Base-by-base conservation (phyloP, 2,888 invertebrate species). In the Mystacides longicornis region DNA sequence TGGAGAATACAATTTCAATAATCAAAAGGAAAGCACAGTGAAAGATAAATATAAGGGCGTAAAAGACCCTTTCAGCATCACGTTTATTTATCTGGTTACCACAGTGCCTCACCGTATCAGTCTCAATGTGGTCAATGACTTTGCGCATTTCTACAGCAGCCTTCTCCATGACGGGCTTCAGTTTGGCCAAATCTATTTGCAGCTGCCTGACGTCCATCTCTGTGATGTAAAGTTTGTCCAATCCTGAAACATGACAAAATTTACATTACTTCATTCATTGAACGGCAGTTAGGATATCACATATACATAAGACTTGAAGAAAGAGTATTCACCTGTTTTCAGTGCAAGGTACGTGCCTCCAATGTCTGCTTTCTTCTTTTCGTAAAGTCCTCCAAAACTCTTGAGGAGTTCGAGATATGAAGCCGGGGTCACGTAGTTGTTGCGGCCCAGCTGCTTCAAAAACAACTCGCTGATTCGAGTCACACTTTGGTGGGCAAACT, bases 341-440 rank as follows among this genome's bases (percentile, higher is more conserved):
- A 85, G 69, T 43, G 84, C 77, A 27, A 75, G 75, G 1, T 81
- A 78, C 59, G 81, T 81, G 9, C 67, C 69, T 1, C 74, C 66
- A 37, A 85, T 74, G 2, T 75, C 73, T 0, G 70, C 71, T 64
- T 84, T 84, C 64, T 89, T 89, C 64, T 81, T 83, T 31, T 74
- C 79, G 65, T 92, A 83, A 62, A 94, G 79, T 1, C 80, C 80
- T 0, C 86, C 83, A 68, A 91, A 94, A 14, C 89, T 87, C 22
- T 82, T 81, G 14, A 94, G 80, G 65, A 93, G 78, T 69, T 91
- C 92, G 65, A 93, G 79, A 68, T 92, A 94, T 0, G 91, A 91
- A 55, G 91, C 92, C 0, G 93, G 93, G 0, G 93, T 93, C 11
- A 93, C 89, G 69, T 93, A 93, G 68, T 91, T 92, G 63, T 87